Conservation (phyloP, 2,113 vertebrate species). For the Panurus biarmicus region DNA sequence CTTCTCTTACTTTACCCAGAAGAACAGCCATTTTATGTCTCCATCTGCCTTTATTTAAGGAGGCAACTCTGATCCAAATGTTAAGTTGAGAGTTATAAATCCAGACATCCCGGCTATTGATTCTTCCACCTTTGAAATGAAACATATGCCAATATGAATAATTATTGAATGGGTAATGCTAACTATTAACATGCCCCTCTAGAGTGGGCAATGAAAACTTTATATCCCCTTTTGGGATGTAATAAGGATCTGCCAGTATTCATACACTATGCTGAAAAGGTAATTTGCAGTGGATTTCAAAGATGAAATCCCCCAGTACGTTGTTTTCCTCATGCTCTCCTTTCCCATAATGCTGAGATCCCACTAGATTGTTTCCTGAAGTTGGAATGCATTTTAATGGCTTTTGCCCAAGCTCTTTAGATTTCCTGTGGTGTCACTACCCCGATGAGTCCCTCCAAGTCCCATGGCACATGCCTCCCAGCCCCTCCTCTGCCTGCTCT, state of each 20-base stretch:
- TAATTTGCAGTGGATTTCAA: background rate
- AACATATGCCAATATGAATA: background rate
- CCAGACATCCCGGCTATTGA: constrained; percentile 97
- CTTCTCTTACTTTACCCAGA: constrained; percentile 89
- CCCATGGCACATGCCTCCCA: background rate
- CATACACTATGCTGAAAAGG: background rate
- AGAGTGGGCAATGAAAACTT: background rate
- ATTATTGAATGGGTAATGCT: background rate
- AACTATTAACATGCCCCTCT: background rate
- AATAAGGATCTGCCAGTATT: background rate
- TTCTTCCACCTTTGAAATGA: constrained; percentile 85
- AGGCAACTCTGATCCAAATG: constrained; percentile 97
- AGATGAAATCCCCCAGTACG: background rate
- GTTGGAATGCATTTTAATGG: background rate
- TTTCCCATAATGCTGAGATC: background rate
- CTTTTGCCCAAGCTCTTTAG: background rate
- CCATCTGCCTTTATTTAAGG: constrained; percentile 97
- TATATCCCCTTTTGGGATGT: background rate
- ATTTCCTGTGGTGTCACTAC: background rate
- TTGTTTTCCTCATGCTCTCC: background rate
- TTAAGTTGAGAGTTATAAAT: constrained; percentile 99
- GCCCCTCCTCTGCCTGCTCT: background rate
- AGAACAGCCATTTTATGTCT: constrained; percentile 98
- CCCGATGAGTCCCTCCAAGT: background rate
- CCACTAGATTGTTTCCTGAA: background rate